Conservation (phyloP, 92 coral and sea anemone genomes). For the Porites evermanni region DNA sequence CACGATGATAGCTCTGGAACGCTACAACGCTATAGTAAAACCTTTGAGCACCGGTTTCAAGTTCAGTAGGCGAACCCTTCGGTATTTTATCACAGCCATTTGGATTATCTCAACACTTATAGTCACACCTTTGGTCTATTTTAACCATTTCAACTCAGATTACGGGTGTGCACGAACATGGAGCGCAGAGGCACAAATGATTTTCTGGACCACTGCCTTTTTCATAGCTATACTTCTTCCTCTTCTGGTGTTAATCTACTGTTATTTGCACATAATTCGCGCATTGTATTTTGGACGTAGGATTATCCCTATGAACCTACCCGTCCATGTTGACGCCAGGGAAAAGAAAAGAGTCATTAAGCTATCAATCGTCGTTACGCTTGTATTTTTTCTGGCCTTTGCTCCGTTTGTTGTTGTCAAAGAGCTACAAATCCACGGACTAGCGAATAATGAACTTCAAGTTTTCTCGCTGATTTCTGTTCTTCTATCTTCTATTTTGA, state of each 20-base stretch:
- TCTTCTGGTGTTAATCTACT: background rate
- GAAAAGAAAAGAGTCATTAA: constrained; percentile 41
- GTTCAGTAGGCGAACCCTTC: constrained; percentile 3
- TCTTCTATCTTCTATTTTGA: constrained; percentile 44
- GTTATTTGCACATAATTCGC: constrained; percentile 31
- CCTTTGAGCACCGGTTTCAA: constrained; percentile 24
- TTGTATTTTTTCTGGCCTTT: constrained; percentile 4
- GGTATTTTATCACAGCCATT: constrained; percentile 15
- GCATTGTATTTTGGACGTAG: constrained; percentile 19
- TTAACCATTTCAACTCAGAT: constrained; percentile 21
- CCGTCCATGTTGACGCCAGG: constrained; percentile 9
- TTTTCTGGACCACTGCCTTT: constrained; percentile 16
- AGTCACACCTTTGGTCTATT: constrained; percentile 17
- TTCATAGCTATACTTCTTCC: constrained; percentile 2
- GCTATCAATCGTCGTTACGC: constrained; percentile 29
- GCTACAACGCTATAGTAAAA: constrained; percentile 41
- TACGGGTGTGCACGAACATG: constrained; percentile 17
- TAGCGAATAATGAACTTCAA: background rate
- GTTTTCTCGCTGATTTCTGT: constrained; percentile 28
- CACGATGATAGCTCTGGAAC: constrained; percentile 35
- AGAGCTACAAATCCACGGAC: background rate
- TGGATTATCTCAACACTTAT: constrained; percentile 14
- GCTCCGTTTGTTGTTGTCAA: constrained; percentile 36
- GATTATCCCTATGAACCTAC: constrained; percentile 40
- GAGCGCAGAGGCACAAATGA: background rate